Conservation (phyloP, 2,113 vertebrate genomes). For the Bothrops jararaca region DNA sequence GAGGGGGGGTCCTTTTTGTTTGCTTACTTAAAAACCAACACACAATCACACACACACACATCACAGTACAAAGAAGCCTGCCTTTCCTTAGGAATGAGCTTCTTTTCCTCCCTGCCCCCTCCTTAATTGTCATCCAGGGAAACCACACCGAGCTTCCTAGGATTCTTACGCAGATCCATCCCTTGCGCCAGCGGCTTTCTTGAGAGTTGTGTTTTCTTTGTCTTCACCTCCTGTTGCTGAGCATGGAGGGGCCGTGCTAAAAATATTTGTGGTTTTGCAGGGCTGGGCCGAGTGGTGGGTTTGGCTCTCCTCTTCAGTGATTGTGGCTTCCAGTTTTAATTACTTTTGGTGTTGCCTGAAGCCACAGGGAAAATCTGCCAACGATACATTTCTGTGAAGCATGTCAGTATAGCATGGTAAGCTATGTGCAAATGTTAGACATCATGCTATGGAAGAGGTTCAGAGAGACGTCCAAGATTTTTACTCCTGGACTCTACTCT, state of each 20-base stretch:
- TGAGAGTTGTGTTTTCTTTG: constrained; percentile 1
- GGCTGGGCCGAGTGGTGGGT: constrained; percentile 33
- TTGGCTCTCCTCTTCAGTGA: constrained; percentile 46
- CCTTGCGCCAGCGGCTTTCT: constrained; percentile 8
- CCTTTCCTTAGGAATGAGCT: constrained; percentile 36
- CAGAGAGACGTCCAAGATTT: not conserved
- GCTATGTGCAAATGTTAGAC: not conserved
- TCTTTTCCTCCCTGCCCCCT: constrained; percentile 35
- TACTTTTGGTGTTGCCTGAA: constrained; percentile 25
- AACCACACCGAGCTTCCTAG: constrained; percentile 41
- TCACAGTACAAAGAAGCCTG: constrained; percentile 31
- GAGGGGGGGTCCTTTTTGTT: constrained; percentile 10
- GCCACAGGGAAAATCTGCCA: constrained; percentile 18
- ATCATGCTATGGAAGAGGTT: not conserved
- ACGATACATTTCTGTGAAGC: not conserved
- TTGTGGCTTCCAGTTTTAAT: constrained; percentile 41
- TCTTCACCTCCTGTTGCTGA: constrained; percentile 22
- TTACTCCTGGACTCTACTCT: not conserved
- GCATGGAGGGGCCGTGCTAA: constrained; percentile 56
- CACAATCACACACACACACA: constrained; percentile 24
- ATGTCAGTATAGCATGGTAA: not conserved
- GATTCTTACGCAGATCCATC: constrained; percentile 15
- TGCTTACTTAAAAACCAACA: constrained; percentile 31
- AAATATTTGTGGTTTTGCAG: constrained; percentile 45
- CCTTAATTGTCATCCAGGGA: constrained; percentile 24